A percentile compares a stretch with the other conserved stretches of the same genome.
These are phyloP conservation scores for Cotesia chilonis DNA, from an alignment of 1,140 invertebrate genomes.

Conservation along the genomic window DNA sequence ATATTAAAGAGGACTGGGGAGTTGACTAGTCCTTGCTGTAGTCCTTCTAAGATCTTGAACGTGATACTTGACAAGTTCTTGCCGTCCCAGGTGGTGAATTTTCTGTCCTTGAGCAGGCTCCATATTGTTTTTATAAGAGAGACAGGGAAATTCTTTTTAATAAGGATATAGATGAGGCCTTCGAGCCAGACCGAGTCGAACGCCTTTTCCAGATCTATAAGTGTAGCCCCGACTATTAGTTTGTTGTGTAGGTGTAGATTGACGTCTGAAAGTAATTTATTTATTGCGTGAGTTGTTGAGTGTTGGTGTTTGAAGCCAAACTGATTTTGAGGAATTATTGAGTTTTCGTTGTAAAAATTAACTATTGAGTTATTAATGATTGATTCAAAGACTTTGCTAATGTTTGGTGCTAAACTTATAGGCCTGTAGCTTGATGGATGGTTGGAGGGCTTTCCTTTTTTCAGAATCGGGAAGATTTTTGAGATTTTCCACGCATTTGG, in stretches of 20 bases:
- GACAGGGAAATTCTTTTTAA: constrained; percentile 27
- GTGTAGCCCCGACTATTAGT: background rate
- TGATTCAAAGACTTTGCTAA: constrained; percentile 22
- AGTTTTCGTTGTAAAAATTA: background rate
- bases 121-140: constrained; percentile 23
- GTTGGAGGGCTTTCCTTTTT: constrained; percentile 37
- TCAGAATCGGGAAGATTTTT: constrained; percentile 41
- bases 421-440: constrained; percentile 26
- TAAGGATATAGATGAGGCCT: background rate
- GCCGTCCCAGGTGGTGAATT: constrained; percentile 4
- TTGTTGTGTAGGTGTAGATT: background rate
- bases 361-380: constrained; percentile 17
- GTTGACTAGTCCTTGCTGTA: constrained; percentile 40
- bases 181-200: constrained; percentile 9
- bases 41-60: constrained; percentile 28
- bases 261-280: background rate
- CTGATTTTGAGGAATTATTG: constrained; percentile 2
- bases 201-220: constrained; percentile 15
- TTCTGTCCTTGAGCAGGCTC: constrained; percentile 22
- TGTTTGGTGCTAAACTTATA: background rate
- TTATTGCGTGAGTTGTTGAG: constrained; percentile 18
- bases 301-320: constrained; percentile 17
- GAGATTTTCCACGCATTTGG: constrained; percentile 41
- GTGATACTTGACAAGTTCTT: background rate
- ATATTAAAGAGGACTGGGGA: constrained; percentile 39